Percentiles rank a stretch among this genome's conserved stretches.
Conservation (phyloP, 2,888 invertebrate genomes). For the Cryptocephalus moraei region DNA sequence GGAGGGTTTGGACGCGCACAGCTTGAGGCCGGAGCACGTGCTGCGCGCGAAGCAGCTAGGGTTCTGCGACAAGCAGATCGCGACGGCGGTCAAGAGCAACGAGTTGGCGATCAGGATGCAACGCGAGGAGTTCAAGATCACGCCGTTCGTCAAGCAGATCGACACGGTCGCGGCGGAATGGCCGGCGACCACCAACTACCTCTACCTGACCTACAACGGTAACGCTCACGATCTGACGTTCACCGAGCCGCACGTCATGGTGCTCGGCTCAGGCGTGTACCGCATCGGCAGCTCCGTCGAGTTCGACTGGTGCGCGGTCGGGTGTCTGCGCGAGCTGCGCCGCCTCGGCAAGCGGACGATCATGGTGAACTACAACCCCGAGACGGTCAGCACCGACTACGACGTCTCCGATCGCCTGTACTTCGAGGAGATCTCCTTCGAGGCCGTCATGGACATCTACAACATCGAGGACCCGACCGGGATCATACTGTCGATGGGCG, state of each 20-base stretch:
- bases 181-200: slow-evolving; percentile 96
- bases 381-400: slow-evolving; percentile 99
- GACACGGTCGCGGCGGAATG: slow-evolving; percentile 99
- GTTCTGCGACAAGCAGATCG: slow-evolving; percentile 96
- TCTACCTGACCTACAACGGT: slow-evolving; percentile 97
- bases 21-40: slow-evolving; percentile 54
- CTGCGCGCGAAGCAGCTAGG: slow-evolving; percentile 84
- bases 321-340: slow-evolving; percentile 84
- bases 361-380: slow-evolving; percentile 99
- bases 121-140: slow-evolving; percentile 64
- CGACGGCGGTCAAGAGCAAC: slow-evolving; percentile 73
- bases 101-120: slow-evolving; percentile 72
- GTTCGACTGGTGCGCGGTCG: slow-evolving; percentile 99
- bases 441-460: slow-evolving; percentile 98
- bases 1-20: slow-evolving; percentile 52
- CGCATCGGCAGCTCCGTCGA: slow-evolving; percentile 98
- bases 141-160: slow-evolving; percentile 90
- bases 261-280: slow-evolving; percentile 88
- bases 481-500: slow-evolving; percentile 95
- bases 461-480: slow-evolving; percentile 87
- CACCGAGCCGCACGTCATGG: slow-evolving; percentile 71
- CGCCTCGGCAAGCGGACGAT: slow-evolving; percentile 84
- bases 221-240: slow-evolving; percentile 71
- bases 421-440: slow-evolving; percentile 98
- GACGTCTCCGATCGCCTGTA: slow-evolving; percentile 98